Conservation (phyloP, 2,888 invertebrate species). For the Stenodema calcarata region DNA sequence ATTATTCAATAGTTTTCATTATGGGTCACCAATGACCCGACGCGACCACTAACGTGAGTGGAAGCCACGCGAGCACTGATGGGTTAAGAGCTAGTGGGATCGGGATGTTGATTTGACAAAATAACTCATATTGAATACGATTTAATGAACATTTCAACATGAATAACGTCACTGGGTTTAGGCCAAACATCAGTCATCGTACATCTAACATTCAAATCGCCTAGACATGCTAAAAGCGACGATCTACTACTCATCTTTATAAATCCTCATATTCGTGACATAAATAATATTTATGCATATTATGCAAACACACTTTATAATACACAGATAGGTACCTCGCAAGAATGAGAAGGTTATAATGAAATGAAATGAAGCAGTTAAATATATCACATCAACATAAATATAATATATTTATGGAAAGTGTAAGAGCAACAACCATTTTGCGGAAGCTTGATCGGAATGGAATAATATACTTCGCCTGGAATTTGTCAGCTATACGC, state of each 20-base stretch:
- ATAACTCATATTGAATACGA: not conserved
- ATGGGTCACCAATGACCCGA: no score
- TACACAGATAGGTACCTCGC: not conserved
- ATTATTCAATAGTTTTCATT: no score
- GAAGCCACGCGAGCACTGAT: no score
- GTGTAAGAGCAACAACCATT: not conserved
- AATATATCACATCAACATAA: not conserved
- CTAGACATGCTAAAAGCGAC: slow-evolving; percentile 28
- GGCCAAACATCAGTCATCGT: slow-evolving; percentile 32
- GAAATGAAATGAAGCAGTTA: not conserved
- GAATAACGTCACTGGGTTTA: not conserved
- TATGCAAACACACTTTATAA: no score
- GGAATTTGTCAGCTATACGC: slow-evolving; percentile 3
- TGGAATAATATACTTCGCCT: not conserved
- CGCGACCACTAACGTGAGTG: no score
- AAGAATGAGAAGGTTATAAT: not conserved
- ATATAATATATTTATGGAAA: not conserved
- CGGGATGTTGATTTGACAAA: not conserved
- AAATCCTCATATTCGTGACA: not conserved
- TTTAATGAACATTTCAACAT: not conserved
- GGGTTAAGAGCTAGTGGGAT: not conserved
- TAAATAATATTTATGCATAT: not conserved
- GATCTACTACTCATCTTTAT: not conserved
- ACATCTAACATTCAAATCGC: not conserved
- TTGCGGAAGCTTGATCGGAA: not conserved